These are phyloP conservation scores for Lepidotrigona ventralis DNA, from an alignment of 1,140 invertebrate species.

Conservation along the genomic window DNA sequence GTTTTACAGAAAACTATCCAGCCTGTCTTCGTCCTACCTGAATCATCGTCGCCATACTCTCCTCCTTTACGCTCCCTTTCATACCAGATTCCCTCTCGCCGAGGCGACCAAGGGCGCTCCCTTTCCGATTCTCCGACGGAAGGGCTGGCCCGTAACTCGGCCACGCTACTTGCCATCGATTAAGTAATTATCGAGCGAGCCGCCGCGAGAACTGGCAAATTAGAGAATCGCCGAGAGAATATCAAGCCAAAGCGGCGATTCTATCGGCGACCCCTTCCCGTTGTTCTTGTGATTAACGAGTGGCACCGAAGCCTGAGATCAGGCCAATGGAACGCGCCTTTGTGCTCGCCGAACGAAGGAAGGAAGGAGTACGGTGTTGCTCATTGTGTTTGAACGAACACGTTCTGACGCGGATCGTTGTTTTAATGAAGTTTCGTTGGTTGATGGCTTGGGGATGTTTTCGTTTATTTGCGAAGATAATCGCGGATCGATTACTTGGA, in stretches of 20 bases:
- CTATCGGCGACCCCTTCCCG: constrained; percentile 37
- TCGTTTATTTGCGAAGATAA: not conserved
- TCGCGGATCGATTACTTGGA: not conserved
- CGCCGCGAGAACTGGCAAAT: constrained; percentile 57
- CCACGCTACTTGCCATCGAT: constrained; percentile 66
- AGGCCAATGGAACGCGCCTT: not conserved
- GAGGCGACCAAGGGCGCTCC: not conserved
- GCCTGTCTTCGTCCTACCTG: constrained; percentile 17
- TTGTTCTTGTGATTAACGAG: constrained; percentile 44
- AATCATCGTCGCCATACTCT: not conserved
- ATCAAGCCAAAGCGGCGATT: constrained; percentile 34
- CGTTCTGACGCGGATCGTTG: not conserved
- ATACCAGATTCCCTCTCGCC: not conserved
- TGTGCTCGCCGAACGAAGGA: too few relatives aligned
- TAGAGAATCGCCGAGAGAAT: constrained; percentile 51
- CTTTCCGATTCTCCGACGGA: not conserved
- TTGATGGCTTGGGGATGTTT: not conserved
- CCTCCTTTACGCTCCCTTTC: not conserved
- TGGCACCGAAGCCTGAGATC: not conserved
- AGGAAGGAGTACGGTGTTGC: not conserved
- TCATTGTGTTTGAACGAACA: not conserved
- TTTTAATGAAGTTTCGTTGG: constrained; percentile 2
- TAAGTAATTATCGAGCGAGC: constrained; percentile 69
- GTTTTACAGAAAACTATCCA: constrained; percentile 63
- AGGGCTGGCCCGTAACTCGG: constrained; percentile 14